A percentile compares a stretch with the other conserved stretches of the same genome.
phyloP scores from a whole-genome alignment of 2,888 invertebrate species.

The Plagodis pulveraria region DNA sequence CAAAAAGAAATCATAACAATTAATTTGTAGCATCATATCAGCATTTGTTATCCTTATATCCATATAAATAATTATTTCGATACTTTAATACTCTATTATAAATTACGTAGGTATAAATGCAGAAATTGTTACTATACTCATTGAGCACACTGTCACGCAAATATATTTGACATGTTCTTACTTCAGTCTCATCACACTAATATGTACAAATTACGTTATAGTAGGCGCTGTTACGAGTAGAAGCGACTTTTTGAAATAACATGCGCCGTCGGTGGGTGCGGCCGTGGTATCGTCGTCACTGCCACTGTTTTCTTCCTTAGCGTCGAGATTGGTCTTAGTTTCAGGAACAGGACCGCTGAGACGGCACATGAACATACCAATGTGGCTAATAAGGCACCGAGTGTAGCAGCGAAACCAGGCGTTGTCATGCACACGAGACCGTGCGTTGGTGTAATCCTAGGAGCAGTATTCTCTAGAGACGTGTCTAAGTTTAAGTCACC shows the following conservation, averaged over 20 bases:
- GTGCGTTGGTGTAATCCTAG: slow-evolving; percentile 87
- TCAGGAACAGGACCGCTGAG: slow-evolving; percentile 93
- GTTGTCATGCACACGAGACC: slow-evolving; percentile 96
- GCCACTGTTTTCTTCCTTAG: slow-evolving; percentile 83
- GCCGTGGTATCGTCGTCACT: slow-evolving; percentile 74
- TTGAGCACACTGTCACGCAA: slow-evolving; percentile 73
- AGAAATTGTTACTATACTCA: slow-evolving; percentile 40
- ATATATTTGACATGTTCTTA: slow-evolving; percentile 75
- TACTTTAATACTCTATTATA: slow-evolving; percentile 45
- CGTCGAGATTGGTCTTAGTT: slow-evolving; percentile 89
- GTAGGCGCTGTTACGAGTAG: slow-evolving; percentile 85
- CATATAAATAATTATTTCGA: slow-evolving; percentile 40
- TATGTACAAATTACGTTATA: slow-evolving; percentile 81
- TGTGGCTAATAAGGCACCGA: slow-evolving; percentile 92
- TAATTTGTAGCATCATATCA: slow-evolving; percentile 54
- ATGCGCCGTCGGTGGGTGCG: slow-evolving; percentile 75
- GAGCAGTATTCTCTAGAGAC: slow-evolving; percentile 87
- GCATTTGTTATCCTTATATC: slow-evolving; percentile 41
- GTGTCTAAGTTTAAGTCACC: slow-evolving; percentile 94
- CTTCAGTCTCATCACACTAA: slow-evolving; percentile 84
- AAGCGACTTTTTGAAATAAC: slow-evolving; percentile 87
- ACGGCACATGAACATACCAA: slow-evolving; percentile 93
- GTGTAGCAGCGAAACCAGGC: slow-evolving; percentile 95
- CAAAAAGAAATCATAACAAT: slow-evolving; percentile 51
- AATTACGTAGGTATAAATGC: slow-evolving; percentile 40